phyloP scores from a whole-genome alignment of 2,888 invertebrate species.

The Noctua comes region DNA sequence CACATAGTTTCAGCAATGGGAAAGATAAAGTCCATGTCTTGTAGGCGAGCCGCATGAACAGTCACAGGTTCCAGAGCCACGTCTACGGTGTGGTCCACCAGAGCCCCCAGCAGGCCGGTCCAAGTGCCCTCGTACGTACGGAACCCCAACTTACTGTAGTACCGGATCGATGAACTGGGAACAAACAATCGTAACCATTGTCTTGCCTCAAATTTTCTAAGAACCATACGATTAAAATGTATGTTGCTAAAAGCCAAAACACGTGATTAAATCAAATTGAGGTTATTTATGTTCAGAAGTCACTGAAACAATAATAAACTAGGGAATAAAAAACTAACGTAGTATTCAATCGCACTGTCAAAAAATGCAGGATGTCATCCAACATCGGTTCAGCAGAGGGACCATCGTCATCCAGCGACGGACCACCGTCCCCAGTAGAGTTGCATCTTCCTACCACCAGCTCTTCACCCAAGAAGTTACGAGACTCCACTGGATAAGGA shows the following conservation, averaged over 20 bases:
- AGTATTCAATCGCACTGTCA: constrained; percentile 82
- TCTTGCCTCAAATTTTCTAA: constrained; percentile 5
- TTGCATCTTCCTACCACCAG: constrained; percentile 88
- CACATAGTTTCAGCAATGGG: constrained; percentile 91
- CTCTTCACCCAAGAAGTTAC: constrained; percentile 83
- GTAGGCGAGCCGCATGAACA: constrained; percentile 86
- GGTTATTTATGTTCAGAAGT: neutral
- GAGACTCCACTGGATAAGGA: constrained; percentile 83
- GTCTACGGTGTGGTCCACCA: constrained; percentile 90
- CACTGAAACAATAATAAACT: neutral
- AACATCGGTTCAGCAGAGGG: constrained; percentile 86
- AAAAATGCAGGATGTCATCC: constrained; percentile 86
- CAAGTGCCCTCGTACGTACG: constrained; percentile 90
- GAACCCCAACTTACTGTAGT: constrained; percentile 84
- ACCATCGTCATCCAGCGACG: constrained; percentile 84
- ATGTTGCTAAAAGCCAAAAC: neutral
- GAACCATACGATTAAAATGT: neutral
- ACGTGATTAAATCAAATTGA: neutral
- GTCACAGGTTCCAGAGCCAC: constrained; percentile 91
- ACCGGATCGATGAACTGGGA: constrained; percentile 75
- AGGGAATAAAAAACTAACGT: constrained; percentile 78
- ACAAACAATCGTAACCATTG: constrained; percentile 5
- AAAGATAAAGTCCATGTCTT: constrained; percentile 91
- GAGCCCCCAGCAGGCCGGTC: constrained; percentile 91
- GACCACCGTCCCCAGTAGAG: constrained; percentile 79